phyloP scores from a whole-genome alignment of 2,113 vertebrate genomes.

The Lichenostomus cassidix region DNA sequence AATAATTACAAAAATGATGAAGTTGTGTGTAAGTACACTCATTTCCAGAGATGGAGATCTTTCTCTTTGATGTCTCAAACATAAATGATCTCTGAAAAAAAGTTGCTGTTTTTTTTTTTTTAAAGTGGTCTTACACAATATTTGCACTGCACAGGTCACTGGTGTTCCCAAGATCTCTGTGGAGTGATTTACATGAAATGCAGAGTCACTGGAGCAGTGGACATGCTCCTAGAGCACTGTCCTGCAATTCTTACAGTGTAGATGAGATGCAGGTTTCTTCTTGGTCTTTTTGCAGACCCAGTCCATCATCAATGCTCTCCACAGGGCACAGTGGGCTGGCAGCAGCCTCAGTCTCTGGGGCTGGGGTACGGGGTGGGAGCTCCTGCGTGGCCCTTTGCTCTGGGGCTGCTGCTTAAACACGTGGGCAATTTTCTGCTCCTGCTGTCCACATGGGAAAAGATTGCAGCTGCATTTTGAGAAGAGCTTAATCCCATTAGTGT shows the following conservation, averaged over 20 bases:
- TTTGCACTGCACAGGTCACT: not conserved
- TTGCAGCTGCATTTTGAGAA: not conserved
- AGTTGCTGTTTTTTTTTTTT: not conserved
- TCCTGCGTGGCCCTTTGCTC: accelerated
- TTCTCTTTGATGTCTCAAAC: not conserved
- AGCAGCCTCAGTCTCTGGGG: not conserved
- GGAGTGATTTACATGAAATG: not conserved
- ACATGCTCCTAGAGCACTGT: not conserved
- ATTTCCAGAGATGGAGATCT: not conserved
- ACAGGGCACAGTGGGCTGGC: not conserved
- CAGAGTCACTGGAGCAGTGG: not conserved
- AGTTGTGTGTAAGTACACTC: not conserved
- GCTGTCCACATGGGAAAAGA: not conserved
- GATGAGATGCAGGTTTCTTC: accelerated
- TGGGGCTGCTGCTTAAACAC: not conserved
- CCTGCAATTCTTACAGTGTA: accelerated
- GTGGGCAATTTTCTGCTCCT: not conserved
- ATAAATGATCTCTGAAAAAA: not conserved
- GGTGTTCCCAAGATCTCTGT: not conserved
- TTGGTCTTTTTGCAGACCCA: not conserved
- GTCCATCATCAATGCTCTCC: not conserved
- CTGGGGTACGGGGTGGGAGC: not conserved
- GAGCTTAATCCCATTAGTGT: slow-evolving; percentile 26
- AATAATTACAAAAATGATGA: not conserved
- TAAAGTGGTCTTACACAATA: not conserved